These are phyloP conservation scores for Phenganax stokvisi DNA, from an alignment of 92 coral and sea anemone species.

Conservation along the genomic window DNA sequence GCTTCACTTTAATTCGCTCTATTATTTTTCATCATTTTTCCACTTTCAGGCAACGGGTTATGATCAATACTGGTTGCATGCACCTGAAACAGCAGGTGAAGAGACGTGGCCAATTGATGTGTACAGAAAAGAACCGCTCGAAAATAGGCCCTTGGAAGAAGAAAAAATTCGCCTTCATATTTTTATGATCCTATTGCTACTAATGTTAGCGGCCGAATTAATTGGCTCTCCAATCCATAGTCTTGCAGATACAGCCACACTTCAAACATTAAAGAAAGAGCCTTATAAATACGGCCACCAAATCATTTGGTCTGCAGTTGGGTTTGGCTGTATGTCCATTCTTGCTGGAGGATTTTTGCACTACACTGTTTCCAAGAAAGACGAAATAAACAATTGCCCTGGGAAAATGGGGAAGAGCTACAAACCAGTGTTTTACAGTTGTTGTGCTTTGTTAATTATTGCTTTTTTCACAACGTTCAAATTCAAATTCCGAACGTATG, in stretches of 20 bases:
- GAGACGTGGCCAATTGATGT: constrained; percentile 83
- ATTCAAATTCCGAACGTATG: constrained; percentile 57
- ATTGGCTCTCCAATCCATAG: constrained; percentile 82
- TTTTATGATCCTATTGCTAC: constrained; percentile 58
- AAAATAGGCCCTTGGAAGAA: constrained; percentile 50
- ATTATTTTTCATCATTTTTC: background rate
- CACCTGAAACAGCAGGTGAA: constrained; percentile 35
- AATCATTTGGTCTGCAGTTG: constrained; percentile 79
- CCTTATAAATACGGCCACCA: constrained; percentile 82
- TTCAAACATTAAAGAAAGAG: constrained; percentile 74
- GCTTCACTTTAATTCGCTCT: too few relatives aligned
- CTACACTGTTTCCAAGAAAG: constrained; percentile 58
- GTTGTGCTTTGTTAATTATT: constrained; percentile 66
- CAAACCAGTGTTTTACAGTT: constrained; percentile 86
- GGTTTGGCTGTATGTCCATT: constrained; percentile 81
- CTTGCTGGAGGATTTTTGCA: constrained; percentile 78
- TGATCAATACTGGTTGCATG: constrained; percentile 10
- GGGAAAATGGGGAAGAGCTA: constrained; percentile 73
- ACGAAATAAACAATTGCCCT: constrained; percentile 71
- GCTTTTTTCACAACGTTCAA: constrained; percentile 76
- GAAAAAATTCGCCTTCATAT: constrained; percentile 50
- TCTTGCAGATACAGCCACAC: constrained; percentile 77
- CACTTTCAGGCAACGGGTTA: background rate
- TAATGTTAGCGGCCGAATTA: constrained; percentile 71
- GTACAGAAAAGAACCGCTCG: constrained; percentile 59